A percentile compares a stretch with the other conserved stretches of the same genome.
phyloP scores from a whole-genome alignment of 2,113 vertebrate species.

The Hassar affinis region DNA sequence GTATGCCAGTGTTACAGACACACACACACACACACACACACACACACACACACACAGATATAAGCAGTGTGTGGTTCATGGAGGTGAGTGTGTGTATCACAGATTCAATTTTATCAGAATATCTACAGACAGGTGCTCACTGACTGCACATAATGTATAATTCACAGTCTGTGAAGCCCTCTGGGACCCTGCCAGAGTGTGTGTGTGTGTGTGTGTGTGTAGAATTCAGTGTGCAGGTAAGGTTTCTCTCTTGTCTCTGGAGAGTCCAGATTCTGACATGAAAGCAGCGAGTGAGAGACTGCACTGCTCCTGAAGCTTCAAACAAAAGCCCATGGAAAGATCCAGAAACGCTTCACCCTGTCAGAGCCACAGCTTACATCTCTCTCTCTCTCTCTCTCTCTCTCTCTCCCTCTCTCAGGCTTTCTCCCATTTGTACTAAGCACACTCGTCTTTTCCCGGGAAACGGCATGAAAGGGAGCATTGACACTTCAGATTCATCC shows the following conservation, averaged over 20 bases:
- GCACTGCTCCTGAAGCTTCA: constrained; percentile 18
- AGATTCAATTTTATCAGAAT: background rate
- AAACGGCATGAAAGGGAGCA: background rate
- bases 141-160: constrained; percentile 29
- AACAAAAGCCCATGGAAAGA: constrained; percentile 23
- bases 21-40: background rate
- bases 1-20: constrained; percentile 68
- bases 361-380: background rate
- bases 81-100: background rate
- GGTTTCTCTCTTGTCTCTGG: constrained; percentile 15
- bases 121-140: constrained; percentile 3
- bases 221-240: constrained; percentile 15
- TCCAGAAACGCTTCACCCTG: background rate
- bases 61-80: background rate
- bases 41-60: background rate
- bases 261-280: constrained; percentile 25
- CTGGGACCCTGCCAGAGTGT: background rate
- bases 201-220: constrained; percentile 28
- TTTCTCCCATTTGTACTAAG: background rate
- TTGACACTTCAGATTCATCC: no score
- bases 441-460: background rate
- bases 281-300: constrained; percentile 18
- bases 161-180: constrained; percentile 18
- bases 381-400: no score
- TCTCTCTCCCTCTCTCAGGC: no score